A percentile compares a stretch with the other conserved stretches of the same genome.
Conservation (phyloP, 2,797 vertebrate species). For the Sparus aurata region DNA sequence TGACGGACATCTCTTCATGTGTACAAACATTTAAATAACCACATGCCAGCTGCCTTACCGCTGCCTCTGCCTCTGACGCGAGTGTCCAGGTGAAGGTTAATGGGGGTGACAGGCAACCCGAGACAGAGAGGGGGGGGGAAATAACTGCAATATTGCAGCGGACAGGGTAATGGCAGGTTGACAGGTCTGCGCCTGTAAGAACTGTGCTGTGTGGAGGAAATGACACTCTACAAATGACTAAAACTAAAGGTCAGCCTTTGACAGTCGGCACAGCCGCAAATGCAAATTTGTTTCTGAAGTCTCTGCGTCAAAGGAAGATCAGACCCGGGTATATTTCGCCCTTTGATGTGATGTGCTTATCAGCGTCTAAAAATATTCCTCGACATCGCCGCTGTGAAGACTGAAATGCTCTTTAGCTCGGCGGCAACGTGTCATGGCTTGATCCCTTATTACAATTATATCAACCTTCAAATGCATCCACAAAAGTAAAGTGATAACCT, state of each 20-base stretch:
- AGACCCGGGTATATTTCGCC: constrained; percentile 49
- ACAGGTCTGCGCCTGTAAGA: constrained; percentile 63
- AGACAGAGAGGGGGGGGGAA: constrained; percentile 43
- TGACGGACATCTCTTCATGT: constrained; percentile 7
- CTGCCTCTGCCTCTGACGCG: constrained; percentile 42
- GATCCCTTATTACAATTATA: constrained; percentile 26
- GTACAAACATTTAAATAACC: constrained; percentile 53
- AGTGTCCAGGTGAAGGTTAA: constrained; percentile 76
- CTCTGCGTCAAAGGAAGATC: constrained; percentile 72
- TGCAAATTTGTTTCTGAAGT: constrained; percentile 76
- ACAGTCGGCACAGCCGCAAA: constrained; percentile 71
- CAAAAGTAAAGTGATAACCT: constrained; percentile 13
- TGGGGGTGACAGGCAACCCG: constrained; percentile 56
- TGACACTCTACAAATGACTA: constrained; percentile 69
- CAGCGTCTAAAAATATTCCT: constrained; percentile 49
- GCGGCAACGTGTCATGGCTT: constrained; percentile 34
- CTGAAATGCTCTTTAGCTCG: constrained; percentile 32
- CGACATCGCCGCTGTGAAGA: constrained; percentile 52
- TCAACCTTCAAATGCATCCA: constrained; percentile 22
- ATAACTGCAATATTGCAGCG: constrained; percentile 56
- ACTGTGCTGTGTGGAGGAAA: constrained; percentile 47
- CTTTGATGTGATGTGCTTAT: constrained; percentile 76
- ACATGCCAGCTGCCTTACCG: constrained; percentile 33
- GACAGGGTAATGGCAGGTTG: constrained; percentile 69
- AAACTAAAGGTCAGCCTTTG: constrained; percentile 80